These are phyloP conservation scores for Drosophila eugracilis DNA, from an alignment of 1,140 invertebrate genomes.

Conservation along the genomic window DNA sequence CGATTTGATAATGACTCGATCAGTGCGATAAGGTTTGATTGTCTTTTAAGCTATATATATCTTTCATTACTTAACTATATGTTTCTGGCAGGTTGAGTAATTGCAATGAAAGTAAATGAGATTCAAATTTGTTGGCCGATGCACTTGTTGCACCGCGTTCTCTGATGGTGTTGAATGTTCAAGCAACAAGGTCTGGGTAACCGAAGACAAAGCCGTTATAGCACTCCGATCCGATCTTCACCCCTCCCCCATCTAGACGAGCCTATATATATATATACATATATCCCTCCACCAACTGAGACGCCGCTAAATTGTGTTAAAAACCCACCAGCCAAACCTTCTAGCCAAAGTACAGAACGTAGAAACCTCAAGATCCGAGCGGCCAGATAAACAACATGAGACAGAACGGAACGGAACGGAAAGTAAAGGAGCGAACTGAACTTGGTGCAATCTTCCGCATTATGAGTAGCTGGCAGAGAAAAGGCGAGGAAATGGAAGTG, in stretches of 20 bases:
- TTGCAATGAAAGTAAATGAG: conserved; percentile 67
- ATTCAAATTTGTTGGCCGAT: conserved; percentile 63
- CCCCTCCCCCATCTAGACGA: background rate
- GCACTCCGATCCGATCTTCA: conserved; percentile 10
- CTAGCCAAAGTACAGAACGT: conserved; percentile 73
- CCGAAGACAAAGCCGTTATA: conserved; percentile 64
- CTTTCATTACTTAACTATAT: background rate
- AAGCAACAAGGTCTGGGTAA: conserved; percentile 46
- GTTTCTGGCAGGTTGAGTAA: conserved; percentile 29
- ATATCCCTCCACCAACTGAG: conserved; percentile 28
- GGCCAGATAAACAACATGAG: conserved; percentile 61
- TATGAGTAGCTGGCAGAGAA: conserved; percentile 59
- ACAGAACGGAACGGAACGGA: conserved; percentile 48
- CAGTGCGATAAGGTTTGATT: background rate
- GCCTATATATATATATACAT: background rate
- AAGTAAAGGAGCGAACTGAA: conserved; percentile 28
- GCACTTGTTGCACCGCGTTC: conserved; percentile 31
- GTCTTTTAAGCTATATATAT: background rate
- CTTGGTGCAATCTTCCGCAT: conserved; percentile 81
- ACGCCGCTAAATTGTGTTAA: conserved; percentile 79
- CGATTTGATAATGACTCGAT: conserved; percentile 9
- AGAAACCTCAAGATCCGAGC: conserved; percentile 78
- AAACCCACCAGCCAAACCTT: conserved; percentile 55
- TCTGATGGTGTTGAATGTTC: conserved; percentile 41
- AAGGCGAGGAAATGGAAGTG: conserved; percentile 31